Evolutionary conservation across 2,888 invertebrate genomes (phyloP).

Genomic region (Cheilosia grossa): DNA sequence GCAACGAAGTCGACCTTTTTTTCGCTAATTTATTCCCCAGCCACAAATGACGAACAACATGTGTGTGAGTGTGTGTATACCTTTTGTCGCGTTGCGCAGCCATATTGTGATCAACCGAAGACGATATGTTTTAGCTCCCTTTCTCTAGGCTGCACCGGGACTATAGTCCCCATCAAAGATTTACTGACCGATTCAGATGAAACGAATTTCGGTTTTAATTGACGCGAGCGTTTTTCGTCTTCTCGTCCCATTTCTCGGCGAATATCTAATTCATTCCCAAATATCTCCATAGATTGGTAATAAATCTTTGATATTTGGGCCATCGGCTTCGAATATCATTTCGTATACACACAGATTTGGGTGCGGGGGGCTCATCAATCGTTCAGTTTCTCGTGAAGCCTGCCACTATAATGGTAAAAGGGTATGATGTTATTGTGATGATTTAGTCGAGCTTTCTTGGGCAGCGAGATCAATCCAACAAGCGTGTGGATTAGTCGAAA

Average conservation of each 20-base stretch:
- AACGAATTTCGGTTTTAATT: slow-evolving; percentile 62
- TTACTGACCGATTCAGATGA: slow-evolving; percentile 72
- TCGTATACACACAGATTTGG: neutral
- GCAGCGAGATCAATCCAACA: slow-evolving; percentile 51
- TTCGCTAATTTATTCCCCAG: slow-evolving; percentile 22
- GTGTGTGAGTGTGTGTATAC: slow-evolving; percentile 3
- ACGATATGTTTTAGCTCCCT: slow-evolving; percentile 15
- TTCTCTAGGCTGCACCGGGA: slow-evolving; percentile 3
- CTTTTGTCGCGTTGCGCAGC: slow-evolving; percentile 11
- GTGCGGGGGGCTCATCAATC: neutral
- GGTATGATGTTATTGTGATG: slow-evolving; percentile 53
- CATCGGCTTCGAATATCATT: slow-evolving; percentile 34
- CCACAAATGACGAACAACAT: neutral
- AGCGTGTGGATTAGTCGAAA: slow-evolving; percentile 51
- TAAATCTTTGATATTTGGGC: slow-evolving; percentile 66
- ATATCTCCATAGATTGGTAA: slow-evolving; percentile 64
- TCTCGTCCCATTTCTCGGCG: slow-evolving; percentile 16
- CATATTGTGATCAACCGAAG: slow-evolving; percentile 64
- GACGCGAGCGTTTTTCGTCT: slow-evolving; percentile 52
- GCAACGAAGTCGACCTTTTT: neutral
- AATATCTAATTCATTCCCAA: slow-evolving; percentile 57
- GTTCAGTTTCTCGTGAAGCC: neutral
- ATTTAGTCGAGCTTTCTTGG: slow-evolving; percentile 57
- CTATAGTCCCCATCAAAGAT: slow-evolving; percentile 40
- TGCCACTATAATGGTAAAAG: slow-evolving; percentile 8